Conservation (phyloP, 23 tunicate species). For the Corella eumyota region DNA sequence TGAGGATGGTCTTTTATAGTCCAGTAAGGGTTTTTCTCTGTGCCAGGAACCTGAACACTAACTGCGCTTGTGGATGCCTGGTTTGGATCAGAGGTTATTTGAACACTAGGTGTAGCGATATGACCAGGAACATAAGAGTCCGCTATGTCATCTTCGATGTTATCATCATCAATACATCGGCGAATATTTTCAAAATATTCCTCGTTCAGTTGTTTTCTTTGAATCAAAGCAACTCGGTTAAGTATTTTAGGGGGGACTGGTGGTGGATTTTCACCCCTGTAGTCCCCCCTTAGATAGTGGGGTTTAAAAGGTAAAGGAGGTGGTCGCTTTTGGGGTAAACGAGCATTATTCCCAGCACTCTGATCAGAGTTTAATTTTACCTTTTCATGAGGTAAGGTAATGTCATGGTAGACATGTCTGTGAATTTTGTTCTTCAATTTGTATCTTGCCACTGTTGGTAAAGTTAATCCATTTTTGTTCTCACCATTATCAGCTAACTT, state of each 20-base stretch:
- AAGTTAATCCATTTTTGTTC: too few species aligned
- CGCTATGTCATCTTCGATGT: neutral
- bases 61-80: too few species aligned
- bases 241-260: constrained; percentile 53
- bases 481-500: too few species aligned
- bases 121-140: neutral
- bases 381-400: constrained; percentile 1
- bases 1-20: constrained; percentile 15
- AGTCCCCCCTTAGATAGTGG: constrained; percentile 20
- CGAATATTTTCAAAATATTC: constrained; percentile 85
- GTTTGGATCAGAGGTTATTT: too few species aligned
- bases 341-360: neutral
- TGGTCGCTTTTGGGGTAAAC: neutral
- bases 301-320: constrained; percentile 78
- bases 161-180: constrained; percentile 32
- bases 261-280: constrained; percentile 10
- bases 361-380: neutral
- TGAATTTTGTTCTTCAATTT: too few species aligned
- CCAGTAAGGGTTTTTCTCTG: constrained; percentile 20
- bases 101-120: too few species aligned
- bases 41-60: constrained; percentile 11
- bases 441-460: too few species aligned
- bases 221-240: constrained; percentile 37
- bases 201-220: constrained; percentile 49
- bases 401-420: constrained; percentile 6